Percentiles rank a stretch among this genome's conserved stretches.
Conservation (phyloP, 2,888 invertebrate genomes). For the Ypsolopha sequella region DNA sequence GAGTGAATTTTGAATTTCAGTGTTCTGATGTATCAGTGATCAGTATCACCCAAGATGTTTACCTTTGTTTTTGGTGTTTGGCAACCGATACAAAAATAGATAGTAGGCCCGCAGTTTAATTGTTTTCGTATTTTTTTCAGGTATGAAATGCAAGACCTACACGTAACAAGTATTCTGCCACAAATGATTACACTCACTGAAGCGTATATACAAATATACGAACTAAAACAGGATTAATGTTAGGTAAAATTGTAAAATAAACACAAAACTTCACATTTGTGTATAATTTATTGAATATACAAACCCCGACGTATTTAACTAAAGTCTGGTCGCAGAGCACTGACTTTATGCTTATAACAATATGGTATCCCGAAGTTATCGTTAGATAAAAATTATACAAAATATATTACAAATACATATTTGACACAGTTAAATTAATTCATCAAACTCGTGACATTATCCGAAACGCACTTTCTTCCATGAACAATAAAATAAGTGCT, state of each 20-base stretch:
- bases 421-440: constrained; percentile 32
- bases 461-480: no score
- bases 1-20: no score
- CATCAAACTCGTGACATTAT: neutral
- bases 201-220: constrained; percentile 95
- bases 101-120: no score
- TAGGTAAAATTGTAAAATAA: constrained; percentile 25
- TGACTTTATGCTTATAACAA: constrained; percentile 39
- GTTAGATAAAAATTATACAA: constrained; percentile 27
- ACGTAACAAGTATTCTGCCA: constrained; percentile 97
- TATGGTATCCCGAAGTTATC: constrained; percentile 14
- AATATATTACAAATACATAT: constrained; percentile 26
- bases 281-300: constrained; percentile 53
- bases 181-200: constrained; percentile 99
- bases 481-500: no score
- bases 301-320: constrained; percentile 22
- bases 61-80: no score
- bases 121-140: constrained; percentile 28
- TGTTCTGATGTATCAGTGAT: no score
- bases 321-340: neutral
- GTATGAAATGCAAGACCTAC: constrained; percentile 96
- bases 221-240: constrained; percentile 61
- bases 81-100: no score
- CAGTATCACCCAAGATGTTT: no score
- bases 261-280: constrained; percentile 12